Conservation (phyloP, 2,113 vertebrate genomes). For the Nothocercus julius region DNA sequence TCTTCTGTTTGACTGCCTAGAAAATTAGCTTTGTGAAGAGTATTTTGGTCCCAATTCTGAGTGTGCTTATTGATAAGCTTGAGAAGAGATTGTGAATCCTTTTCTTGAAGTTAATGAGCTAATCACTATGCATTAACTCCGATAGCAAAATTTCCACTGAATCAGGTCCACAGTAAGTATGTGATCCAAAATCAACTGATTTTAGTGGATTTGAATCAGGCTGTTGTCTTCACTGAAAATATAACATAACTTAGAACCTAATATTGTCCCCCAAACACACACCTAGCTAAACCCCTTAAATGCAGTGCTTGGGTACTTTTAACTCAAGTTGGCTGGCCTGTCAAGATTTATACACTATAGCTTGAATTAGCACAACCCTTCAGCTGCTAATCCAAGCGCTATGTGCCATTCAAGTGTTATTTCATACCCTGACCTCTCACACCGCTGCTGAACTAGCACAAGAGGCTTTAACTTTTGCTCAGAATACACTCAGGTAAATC, state of each 20-base stretch:
- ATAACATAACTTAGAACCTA: not conserved
- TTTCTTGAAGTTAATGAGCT: not conserved
- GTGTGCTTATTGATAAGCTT: not conserved
- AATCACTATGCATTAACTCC: not conserved
- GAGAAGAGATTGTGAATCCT: not conserved
- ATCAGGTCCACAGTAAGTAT: accelerated
- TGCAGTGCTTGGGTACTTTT: accelerated
- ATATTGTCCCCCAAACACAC: not conserved
- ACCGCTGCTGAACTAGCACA: not conserved
- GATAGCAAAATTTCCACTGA: not conserved
- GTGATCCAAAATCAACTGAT: not conserved
- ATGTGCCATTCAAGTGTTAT: not conserved
- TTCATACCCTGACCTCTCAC: not conserved
- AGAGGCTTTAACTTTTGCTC: not conserved
- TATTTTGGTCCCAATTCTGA: not conserved
- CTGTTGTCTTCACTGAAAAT: not conserved
- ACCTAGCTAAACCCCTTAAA: not conserved
- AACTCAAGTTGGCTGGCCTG: not conserved
- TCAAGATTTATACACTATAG: not conserved
- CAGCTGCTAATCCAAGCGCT: not conserved
- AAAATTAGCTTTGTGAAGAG: not conserved
- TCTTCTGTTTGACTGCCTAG: not conserved
- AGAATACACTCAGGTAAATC: not conserved
- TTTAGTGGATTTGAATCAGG: not conserved
- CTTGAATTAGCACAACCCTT: not conserved